Conservation (phyloP, 2,113 vertebrate genomes). For the Grus americana region DNA sequence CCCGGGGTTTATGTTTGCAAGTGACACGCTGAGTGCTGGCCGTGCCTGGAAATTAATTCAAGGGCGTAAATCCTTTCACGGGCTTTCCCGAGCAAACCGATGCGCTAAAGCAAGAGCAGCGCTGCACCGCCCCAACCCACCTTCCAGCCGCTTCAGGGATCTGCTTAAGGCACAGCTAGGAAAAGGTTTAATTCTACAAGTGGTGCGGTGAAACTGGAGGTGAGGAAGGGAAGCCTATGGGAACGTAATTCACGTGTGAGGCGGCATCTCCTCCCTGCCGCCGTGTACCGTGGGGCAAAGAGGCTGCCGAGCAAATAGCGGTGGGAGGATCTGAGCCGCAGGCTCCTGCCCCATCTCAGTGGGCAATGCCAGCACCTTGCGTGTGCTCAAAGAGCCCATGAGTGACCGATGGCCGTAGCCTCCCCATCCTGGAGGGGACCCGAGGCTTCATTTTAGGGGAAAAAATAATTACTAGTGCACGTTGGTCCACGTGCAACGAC, state of each 20-base stretch:
- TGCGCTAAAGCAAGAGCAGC: background rate
- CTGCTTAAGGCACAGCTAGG: background rate
- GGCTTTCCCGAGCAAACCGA: background rate
- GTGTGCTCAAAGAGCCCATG: accelerated
- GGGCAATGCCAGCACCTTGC: background rate
- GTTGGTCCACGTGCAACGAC: accelerated
- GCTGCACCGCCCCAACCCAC: background rate
- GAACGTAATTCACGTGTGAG: accelerated
- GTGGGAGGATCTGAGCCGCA: accelerated
- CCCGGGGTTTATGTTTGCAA: background rate
- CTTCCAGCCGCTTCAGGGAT: background rate
- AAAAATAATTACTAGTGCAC: background rate
- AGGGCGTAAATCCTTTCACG: background rate
- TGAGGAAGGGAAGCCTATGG: background rate
- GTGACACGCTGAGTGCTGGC: background rate
- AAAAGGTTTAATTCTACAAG: background rate
- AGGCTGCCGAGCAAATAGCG: background rate
- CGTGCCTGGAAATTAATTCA: background rate
- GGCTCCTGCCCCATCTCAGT: background rate
- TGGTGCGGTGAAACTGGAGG: background rate
- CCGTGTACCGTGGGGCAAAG: background rate
- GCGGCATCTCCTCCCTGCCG: background rate
- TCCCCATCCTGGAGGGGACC: background rate
- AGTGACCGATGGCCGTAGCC: accelerated
- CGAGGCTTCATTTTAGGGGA: background rate